Evolutionary conservation across 2,888 invertebrate genomes (phyloP), one percentile per base, ranked within the genome.

Genomic region (Agriopis leucophaearia): DNA sequence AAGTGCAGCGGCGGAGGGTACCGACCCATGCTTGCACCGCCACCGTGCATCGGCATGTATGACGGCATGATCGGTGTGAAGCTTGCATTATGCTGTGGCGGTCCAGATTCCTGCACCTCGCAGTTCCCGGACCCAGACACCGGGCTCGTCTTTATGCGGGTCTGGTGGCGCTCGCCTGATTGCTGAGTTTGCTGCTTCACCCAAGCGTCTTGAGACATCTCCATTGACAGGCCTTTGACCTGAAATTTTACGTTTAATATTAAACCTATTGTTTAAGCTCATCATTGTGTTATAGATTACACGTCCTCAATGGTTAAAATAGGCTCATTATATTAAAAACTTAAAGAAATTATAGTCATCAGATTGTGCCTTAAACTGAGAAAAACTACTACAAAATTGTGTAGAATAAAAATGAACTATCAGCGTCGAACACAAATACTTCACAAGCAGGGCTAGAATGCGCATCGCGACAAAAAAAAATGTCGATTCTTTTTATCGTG

Each of bases 61-160:
- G 87, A 88, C 8, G 91, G 90, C 83, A 94, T 88, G 54, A 92
- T 91, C 8, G 94, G 92, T 13, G 92, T 90, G 58, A 93, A 94
- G 1, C 92, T 88, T 15, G 92, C 87, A 10, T 88, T 84, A 72
- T 92, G 86, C 81, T 86, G 92, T n/a, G 45, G 27, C 48, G 81
- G 89, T 42, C 95, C 94, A 59, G 97, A 96, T 85, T 97, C 97
- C 74, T 91, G 91, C 9, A 78, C 87, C 66, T 94, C 93, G 69
- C 92, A 92, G 71, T 85, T 91, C 7, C 87, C 91, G n/a, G 92
- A 86, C 2, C 88, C 91, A 9, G 92, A 90, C 13, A 92, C 91
- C 12, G 93, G 93, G 78, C 93, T 93, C 15, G 93, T 92, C 81
- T 94, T 94, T 45, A 93, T 87, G 66, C 93, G 91, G 35, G 91